These are phyloP conservation scores for Sebastes hopkinsi DNA, from an alignment of 2,797 vertebrate genomes.

Conservation along the genomic window DNA sequence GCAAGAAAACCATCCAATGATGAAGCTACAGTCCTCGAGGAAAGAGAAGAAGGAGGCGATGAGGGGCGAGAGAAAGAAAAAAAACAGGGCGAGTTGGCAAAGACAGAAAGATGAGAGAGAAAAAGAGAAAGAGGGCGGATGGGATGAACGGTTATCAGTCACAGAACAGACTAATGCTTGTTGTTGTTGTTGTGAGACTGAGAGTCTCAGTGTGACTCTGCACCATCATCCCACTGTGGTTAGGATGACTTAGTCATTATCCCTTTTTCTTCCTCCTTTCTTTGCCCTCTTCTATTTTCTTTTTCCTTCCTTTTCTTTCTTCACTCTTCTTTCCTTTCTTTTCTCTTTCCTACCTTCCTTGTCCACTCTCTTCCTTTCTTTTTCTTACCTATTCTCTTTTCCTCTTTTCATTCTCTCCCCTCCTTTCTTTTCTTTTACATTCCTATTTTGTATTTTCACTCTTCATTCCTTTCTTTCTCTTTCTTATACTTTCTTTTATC, in stretches of 20 bases:
- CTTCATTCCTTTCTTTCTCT: not conserved
- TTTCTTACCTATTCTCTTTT: not conserved
- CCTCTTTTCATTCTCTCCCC: not conserved
- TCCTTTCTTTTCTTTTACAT: not conserved
- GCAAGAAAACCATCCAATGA: not conserved
- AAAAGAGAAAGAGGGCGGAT: not conserved
- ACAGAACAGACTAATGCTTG: conserved; percentile 38
- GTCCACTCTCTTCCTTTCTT: not conserved
- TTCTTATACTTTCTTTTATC: not conserved
- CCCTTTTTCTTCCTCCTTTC: not conserved
- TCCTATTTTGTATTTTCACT: not conserved
- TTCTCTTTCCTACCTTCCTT: accelerated
- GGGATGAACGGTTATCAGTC: conserved; percentile 49
- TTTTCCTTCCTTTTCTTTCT: not conserved
- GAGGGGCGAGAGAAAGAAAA: not conserved
- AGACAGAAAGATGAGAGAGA: not conserved
- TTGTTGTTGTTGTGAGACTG: not conserved
- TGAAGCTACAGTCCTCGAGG: not conserved
- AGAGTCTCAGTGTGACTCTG: conserved; percentile 1
- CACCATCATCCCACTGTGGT: not conserved
- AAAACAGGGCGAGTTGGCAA: not conserved
- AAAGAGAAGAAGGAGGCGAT: not conserved
- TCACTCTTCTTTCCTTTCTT: not conserved
- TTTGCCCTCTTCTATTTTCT: not conserved
- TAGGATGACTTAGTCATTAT: not conserved